Base-by-base conservation (phyloP, 2,113 vertebrate species). In the Scolopax mira region DNA sequence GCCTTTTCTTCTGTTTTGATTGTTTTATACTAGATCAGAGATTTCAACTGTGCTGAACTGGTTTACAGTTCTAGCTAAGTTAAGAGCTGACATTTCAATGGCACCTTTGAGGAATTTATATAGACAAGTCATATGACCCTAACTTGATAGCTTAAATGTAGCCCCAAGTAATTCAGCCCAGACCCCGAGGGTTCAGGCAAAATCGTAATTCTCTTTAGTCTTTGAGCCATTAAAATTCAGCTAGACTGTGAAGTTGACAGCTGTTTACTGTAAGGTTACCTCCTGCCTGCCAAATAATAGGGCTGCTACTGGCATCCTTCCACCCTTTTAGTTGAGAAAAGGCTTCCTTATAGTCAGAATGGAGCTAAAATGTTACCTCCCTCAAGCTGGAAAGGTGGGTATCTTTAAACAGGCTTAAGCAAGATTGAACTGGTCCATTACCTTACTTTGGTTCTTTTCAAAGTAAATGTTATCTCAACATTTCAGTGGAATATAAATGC, bases 241-340 rank as follows among this genome's bases (percentile, higher is more conserved):
- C 80, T 49, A 90, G 83, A 82, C 92, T 85, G 73, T 21, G 12
- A 95, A 93, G 88, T 8, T 95, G 96, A 96, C 96, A 97, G 94
- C 94, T 96, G 93, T 97, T 96, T 97, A 96, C 93, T 94, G 95
- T 93, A 94, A 94, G 92, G 94, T 94, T 95, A 93, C 93, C 92
- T 94, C 92, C 94, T 89, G 93, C 88, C 86, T 97, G 95, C 90
- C 93, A 96, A 96, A 96, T 89, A 96, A 94, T 51, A 88, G 80
- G 61, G 73, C 90, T 89, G 77, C 72, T 87, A 10, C 37, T 96
- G 94, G 96, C 93, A 93, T 73, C 57, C 58, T 90, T 95, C 95
- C 93, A 93, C 70, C 11, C 46, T 93, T 37, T 27, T 42, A 49
- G 62, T 41, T 48, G 65, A 79, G 85, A 30, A 73, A 79, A 92